Evolutionary conservation across 2,888 invertebrate genomes (phyloP), one percentile per base, ranked within the genome.

Genomic region (Glyphotaelius pellucidus): DNA sequence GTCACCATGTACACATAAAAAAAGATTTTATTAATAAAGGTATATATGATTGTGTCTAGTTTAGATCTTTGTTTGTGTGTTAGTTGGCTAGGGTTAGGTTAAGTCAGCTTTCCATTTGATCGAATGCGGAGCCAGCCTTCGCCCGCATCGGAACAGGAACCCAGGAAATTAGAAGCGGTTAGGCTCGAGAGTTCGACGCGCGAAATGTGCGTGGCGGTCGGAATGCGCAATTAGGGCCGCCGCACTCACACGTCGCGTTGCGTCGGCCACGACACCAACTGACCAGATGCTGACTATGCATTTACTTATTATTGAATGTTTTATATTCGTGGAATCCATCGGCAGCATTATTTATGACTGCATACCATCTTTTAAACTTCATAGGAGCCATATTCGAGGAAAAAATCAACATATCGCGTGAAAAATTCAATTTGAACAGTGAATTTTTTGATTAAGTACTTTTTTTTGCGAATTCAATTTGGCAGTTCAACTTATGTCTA

Each of bases 221-320:
- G 85, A 85, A 85, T 85, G 85, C n/a, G 85, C n/a, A 38, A 85
- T 85, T 38, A 85, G 85, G 85, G 85, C 85, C 85, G 85, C 85
- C 38, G n/a, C 85, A n/a, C n/a, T 14, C 19, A 32, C 67, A 67
- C 14, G 7, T 7, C 67, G 67, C 47, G 15, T 47, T 15, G 15
- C 52, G 19, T 67, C 3, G 67, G 67, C 67, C 67, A 15, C 47
- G 47, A 15, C 9, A 12, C 1, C 42, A 2, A 42, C 42, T 12
- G 12, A 47, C 15, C 47, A 47, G 67, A 38, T 38, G 38, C 38
- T 38, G 12, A 11, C 42, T 11, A 42, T 42, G 12, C 12, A 42
- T 42, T 67, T 67, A n/a, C 2, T 67, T 25, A 67, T 67, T 67
- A 25, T 67, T 25, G 25, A 67, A 9, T 25, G n/a, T 25, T 67